Evolutionary conservation across 2,888 invertebrate species (phyloP).

Genomic region (Pomacea canaliculata): DNA sequence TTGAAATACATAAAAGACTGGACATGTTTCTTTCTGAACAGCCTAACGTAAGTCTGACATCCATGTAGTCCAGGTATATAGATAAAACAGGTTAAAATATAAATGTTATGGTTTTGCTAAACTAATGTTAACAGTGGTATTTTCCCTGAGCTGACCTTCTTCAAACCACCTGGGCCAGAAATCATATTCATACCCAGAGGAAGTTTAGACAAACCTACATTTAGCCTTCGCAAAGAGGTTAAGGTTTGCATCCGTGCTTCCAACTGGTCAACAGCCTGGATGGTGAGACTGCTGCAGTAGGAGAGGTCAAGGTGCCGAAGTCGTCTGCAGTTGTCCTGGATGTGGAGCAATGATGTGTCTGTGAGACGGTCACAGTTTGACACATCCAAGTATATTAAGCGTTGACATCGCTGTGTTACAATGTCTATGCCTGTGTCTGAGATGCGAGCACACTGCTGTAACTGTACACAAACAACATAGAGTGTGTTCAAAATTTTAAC

Average conservation of each 20-base stretch:
- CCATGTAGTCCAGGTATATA: too few species aligned
- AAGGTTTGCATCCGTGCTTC: slow-evolving; percentile 48
- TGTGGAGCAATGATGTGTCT: slow-evolving; percentile 74
- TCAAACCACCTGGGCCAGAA: not conserved
- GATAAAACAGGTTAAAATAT: too few species aligned
- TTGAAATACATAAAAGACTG: too few species aligned
- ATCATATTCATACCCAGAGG: not conserved
- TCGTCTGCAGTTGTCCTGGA: slow-evolving; percentile 72
- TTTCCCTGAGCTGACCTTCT: not conserved
- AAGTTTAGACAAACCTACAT: slow-evolving; percentile 38
- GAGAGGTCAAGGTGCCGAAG: slow-evolving; percentile 76
- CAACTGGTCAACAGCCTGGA: slow-evolving; percentile 53
- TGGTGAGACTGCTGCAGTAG: slow-evolving; percentile 63
- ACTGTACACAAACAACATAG: slow-evolving; percentile 61
- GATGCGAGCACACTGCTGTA: slow-evolving; percentile 79
- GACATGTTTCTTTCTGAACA: too few species aligned
- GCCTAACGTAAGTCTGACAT: too few species aligned
- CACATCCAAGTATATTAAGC: slow-evolving; percentile 75
- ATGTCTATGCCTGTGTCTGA: slow-evolving; percentile 76
- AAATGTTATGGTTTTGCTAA: too few species aligned
- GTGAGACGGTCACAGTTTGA: slow-evolving; percentile 78
- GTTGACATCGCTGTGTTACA: slow-evolving; percentile 68
- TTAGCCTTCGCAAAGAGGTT: slow-evolving; percentile 52
- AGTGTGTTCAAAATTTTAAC: too few species aligned
- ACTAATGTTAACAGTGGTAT: too few species aligned